phyloP scores from a whole-genome alignment of 2,888 invertebrate genomes.

The Heliconius cydno region DNA sequence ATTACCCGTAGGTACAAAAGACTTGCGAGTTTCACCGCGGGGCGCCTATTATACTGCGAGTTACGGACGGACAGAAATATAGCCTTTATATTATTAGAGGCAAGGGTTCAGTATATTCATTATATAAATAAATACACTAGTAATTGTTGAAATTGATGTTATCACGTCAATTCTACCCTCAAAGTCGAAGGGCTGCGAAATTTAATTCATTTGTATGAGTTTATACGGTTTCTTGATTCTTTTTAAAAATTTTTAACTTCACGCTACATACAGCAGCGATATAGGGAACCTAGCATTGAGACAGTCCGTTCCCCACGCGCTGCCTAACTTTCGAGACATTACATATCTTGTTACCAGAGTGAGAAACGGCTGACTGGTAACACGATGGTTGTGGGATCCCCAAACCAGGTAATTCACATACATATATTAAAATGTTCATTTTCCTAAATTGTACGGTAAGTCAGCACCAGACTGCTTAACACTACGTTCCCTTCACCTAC shows the following conservation, averaged over 20 bases:
- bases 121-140: constrained; percentile 58
- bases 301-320: too few relatives aligned
- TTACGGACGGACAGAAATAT: constrained; percentile 31
- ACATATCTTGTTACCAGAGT: too few relatives aligned
- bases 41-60: constrained; percentile 62
- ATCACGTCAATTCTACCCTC: constrained; percentile 59
- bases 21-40: constrained; percentile 61
- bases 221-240: not conserved
- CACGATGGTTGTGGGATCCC: too few relatives aligned
- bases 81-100: constrained; percentile 34
- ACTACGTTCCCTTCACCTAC: too few relatives aligned
- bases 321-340: too few relatives aligned
- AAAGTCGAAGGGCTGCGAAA: constrained; percentile 20
- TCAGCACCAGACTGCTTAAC: too few relatives aligned
- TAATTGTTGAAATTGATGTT: constrained; percentile 59
- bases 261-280: too few relatives aligned
- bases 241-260: not conserved
- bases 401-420: too few relatives aligned
- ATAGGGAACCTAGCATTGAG: too few relatives aligned
- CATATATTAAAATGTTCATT: too few relatives aligned
- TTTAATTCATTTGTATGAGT: not conserved
- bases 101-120: constrained; percentile 53
- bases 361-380: too few relatives aligned
- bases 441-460: too few relatives aligned
- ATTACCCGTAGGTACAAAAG: constrained; percentile 64